Conservation (phyloP, 2,888 invertebrate species). For the Agrypnus murinus region DNA sequence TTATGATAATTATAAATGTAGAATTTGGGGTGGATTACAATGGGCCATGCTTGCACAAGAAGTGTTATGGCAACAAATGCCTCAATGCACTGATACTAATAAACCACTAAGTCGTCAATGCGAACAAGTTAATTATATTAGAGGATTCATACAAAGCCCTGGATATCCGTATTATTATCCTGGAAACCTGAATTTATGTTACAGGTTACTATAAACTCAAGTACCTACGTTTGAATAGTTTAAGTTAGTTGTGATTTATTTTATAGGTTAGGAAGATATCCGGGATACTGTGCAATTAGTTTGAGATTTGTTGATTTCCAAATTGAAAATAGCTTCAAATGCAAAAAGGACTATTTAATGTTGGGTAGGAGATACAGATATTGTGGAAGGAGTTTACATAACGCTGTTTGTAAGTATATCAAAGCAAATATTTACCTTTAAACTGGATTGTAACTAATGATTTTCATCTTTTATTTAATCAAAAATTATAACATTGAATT, state of each 20-base stretch:
- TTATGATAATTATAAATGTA: slow-evolving; percentile 55
- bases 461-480: not conserved
- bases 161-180: slow-evolving; percentile 71
- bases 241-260: not conserved
- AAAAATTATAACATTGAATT: not conserved
- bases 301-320: slow-evolving; percentile 70
- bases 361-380: slow-evolving; percentile 66
- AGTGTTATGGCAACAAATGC: slow-evolving; percentile 56
- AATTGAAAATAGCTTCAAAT: slow-evolving; percentile 68
- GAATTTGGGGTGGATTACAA: slow-evolving; percentile 56
- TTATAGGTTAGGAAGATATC: slow-evolving; percentile 68
- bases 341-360: slow-evolving; percentile 70
- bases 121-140: slow-evolving; percentile 50
- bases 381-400: slow-evolving; percentile 69
- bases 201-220: slow-evolving; percentile 65
- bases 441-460: not conserved
- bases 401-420: slow-evolving; percentile 68
- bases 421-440: too few species aligned
- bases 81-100: slow-evolving; percentile 51
- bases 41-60: slow-evolving; percentile 52
- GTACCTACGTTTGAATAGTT: not conserved
- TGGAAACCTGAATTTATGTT: slow-evolving; percentile 69
- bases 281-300: slow-evolving; percentile 69
- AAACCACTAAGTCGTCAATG: slow-evolving; percentile 36
- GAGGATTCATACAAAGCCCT: slow-evolving; percentile 70